Evolutionary conservation across 2,888 invertebrate species (phyloP).

Genomic region (Galerucella pusilla): DNA sequence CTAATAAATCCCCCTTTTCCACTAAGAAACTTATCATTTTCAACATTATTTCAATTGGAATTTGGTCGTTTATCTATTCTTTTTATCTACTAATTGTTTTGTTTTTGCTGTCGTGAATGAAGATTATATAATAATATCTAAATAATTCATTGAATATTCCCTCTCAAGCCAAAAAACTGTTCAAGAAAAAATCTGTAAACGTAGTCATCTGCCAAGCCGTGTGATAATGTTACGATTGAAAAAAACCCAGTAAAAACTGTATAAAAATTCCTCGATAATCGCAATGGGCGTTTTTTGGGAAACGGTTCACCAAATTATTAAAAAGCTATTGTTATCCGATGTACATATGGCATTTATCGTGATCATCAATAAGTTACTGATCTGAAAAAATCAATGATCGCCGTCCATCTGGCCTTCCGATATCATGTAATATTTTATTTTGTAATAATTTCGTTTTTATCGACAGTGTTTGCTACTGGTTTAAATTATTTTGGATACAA

Average conservation of each 20-base stretch:
- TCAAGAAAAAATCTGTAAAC: neutral
- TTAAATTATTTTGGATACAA: neutral
- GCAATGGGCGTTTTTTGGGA: slow-evolving; percentile 12
- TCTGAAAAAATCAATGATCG: slow-evolving; percentile 30
- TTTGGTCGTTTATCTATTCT: too few relatives aligned
- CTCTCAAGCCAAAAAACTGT: neutral
- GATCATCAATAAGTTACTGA: slow-evolving; percentile 11
- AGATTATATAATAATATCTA: too few relatives aligned
- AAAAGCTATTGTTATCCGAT: slow-evolving; percentile 4
- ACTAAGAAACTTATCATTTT: too few relatives aligned
- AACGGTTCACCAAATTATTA: slow-evolving; percentile 3
- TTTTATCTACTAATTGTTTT: neutral
- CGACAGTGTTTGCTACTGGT: neutral
- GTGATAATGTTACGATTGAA: neutral
- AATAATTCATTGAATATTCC: neutral
- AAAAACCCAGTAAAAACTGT: neutral
- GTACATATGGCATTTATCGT: slow-evolving; percentile 23
- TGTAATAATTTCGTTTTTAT: neutral
- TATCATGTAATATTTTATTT: neutral
- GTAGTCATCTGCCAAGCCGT: slow-evolving; percentile 11
- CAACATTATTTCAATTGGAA: too few relatives aligned
- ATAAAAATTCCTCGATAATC: slow-evolving; percentile 8
- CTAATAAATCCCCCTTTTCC: too few relatives aligned
- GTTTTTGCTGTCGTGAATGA: too few relatives aligned
- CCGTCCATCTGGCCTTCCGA: slow-evolving; percentile 23